Base-by-base conservation (phyloP, 2,113 vertebrate species). In the Toxotes jaculatrix region DNA sequence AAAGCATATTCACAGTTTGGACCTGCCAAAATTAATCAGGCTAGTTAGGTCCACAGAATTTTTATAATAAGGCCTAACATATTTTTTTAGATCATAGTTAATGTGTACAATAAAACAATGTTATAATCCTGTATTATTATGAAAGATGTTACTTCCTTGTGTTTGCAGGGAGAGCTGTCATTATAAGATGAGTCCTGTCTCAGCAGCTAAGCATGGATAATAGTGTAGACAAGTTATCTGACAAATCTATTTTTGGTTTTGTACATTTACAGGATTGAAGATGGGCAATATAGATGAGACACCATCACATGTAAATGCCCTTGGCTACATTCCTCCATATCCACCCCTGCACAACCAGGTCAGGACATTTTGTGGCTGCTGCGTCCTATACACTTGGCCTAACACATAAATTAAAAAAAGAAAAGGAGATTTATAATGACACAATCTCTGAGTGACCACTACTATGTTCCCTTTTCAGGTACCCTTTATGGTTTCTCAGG, bases 261-360 rank as follows among this genome's bases (percentile, higher is more conserved):
- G 14, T 71, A 14, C 85, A 23, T 86, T 63, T 83, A 11, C 42
- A 99, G 97, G 96, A 79, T 91, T 96, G 43, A 99, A 98, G 86
- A 96, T 96, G 88, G 95, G 90, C 53, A 94, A 64, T 40, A 56
- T 96, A 81, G 96, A 98, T 80, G 98, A 99, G 17, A 91, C 93
- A 0, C 83, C 95, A 0, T 78, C 96, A 60, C 94, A 96, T 72
- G 90, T 96, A 90, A 95, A 95, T 87, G 1, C 88, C 19, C 92
- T 95, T n/a, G 51, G 94, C 5, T 97, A 96, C 43, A 87, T 95
- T 0, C 53, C 96, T 16, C 79, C 96, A 23, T 98, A 96, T n/a
- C 49, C 96, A 21, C 83, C 97, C 42, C 93, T 97, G 74, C 96
- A 96, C 1, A 89, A 96, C 80, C 97, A 97, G 97, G 97, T 99